Evolutionary conservation across 2,113 vertebrate species (phyloP), one percentile per base, ranked within the genome.

Genomic region (Anoura caudifer): DNA sequence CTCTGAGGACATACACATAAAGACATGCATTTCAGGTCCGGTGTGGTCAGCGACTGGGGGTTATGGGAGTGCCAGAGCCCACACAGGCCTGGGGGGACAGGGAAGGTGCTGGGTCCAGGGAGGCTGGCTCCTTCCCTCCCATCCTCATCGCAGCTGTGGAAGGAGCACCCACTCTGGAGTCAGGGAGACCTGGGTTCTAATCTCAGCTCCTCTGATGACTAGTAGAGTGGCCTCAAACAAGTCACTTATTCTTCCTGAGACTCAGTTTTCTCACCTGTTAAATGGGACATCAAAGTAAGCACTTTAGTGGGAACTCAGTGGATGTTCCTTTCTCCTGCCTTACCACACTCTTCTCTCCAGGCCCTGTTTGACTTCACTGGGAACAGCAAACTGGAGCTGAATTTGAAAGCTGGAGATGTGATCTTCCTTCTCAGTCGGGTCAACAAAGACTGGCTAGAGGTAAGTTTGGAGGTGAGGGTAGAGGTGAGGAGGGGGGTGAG

Each of bases 371-470:
- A 99, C 98, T 99, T 99, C 98, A 98, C 98, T 73, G 99, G 99
- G 87, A 99, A 98, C 92, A 97, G 97, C 97, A 99, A 99, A 67
- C 98, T 99, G 96, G 99, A 99, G 98, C 98, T 99, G 96, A 99
- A 96, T 87, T 99, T 99, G 98, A 99, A 99, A 97, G 98, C 98
- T 88, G 99, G 99, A 96, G 99, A 99, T 56, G 98, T 99, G 98
- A 99, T 99, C 98, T 99, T 99, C 98, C 99, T 99, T 75, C 99
- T 99, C 97, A 99, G 99, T 95, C 99, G 98, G 98, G 98, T 99
- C 97, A 99, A 99, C 97, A 98, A 98, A 73, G 99, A 99, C 97
- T 99, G 99, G 99, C 98, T 99, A 97, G 99, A 99, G 99, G 99
- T 99, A 98, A 99, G 98, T 36, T 1, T 20, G 59, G 56, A 41